Evolutionary conservation across 2,113 vertebrate species (phyloP).

Genomic region (Turdus rufiventris): DNA sequence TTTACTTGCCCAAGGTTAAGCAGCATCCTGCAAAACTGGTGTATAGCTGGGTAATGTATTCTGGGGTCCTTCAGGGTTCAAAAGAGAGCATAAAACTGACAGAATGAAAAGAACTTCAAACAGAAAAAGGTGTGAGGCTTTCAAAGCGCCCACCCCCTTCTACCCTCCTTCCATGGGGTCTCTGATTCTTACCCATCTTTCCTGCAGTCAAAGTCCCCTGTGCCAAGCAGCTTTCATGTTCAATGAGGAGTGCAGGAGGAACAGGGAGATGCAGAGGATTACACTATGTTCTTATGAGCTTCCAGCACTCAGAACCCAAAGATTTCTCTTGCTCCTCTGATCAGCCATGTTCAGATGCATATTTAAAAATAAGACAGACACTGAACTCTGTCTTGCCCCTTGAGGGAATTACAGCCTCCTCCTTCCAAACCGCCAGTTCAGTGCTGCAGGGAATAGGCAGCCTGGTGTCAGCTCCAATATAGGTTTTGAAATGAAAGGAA

Average conservation of each 20-base stretch:
- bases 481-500: constrained; percentile 16
- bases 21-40: background rate
- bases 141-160: background rate
- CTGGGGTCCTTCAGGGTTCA: background rate
- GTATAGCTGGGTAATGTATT: background rate
- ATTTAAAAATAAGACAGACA: constrained; percentile 45
- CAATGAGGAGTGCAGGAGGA: background rate
- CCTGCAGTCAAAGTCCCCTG: background rate
- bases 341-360: constrained; percentile 24
- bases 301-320: background rate
- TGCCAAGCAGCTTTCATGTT: background rate
- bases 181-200: background rate
- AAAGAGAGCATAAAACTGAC: background rate
- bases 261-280: background rate
- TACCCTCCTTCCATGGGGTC: background rate
- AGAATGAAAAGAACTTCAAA: background rate
- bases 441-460: constrained; percentile 39
- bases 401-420: constrained; percentile 27
- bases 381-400: constrained; percentile 26
- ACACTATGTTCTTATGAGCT: background rate
- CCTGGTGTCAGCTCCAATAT: constrained; percentile 25
- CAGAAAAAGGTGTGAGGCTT: background rate
- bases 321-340: constrained; percentile 13
- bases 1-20: background rate
- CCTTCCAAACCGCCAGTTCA: background rate